Conservation (phyloP, 2,797 vertebrate genomes). For the Macropodus opercularis region DNA sequence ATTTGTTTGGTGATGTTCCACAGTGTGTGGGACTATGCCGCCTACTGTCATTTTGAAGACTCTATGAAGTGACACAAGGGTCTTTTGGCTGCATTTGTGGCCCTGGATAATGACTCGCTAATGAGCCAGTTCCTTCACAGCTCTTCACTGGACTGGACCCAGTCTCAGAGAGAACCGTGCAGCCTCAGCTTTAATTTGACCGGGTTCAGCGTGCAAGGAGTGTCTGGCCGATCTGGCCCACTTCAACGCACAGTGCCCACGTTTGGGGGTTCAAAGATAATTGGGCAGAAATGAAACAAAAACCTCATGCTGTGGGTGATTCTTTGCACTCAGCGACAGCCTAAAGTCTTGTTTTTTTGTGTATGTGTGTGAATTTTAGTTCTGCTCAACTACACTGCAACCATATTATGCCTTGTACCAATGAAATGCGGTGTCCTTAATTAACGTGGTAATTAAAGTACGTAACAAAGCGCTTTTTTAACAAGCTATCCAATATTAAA, state of each 20-base stretch:
- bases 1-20: background rate
- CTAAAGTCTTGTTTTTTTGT: no score
- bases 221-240: background rate
- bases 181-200: background rate
- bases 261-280: background rate
- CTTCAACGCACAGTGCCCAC: background rate
- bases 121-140: slow-evolving; percentile 12
- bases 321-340: background rate
- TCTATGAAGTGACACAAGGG: slow-evolving; percentile 12
- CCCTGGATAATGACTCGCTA: background rate
- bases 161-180: background rate
- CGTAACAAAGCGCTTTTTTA: no score
- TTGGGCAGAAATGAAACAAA: background rate
- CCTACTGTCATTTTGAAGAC: slow-evolving; percentile 2
- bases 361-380: no score
- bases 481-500: no score
- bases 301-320: background rate
- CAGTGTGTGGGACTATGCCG: background rate
- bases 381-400: no score
- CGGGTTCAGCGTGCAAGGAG: background rate
- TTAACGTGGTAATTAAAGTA: background rate
- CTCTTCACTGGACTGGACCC: background rate
- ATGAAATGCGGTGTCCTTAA: background rate
- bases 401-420: background rate
- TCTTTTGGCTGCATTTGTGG: slow-evolving; percentile 8